Percentiles rank a stretch among this genome's conserved stretches.
Evolutionary conservation across 2,888 invertebrate species (phyloP).

Genomic region (Hirtodrosophila duncani): DNA sequence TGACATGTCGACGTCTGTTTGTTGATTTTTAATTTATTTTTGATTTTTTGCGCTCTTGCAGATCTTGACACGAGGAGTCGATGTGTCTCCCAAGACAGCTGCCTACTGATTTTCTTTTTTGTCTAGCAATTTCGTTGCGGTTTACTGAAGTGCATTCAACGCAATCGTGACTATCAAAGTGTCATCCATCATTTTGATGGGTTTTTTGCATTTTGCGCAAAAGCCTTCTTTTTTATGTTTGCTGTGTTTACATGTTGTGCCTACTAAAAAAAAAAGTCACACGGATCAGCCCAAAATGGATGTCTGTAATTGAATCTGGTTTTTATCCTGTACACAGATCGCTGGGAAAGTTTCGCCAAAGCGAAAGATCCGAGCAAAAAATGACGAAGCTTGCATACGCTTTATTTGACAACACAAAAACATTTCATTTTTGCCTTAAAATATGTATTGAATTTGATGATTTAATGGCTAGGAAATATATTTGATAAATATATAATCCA

Average conservation of each 20-base stretch:
- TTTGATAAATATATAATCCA: no score
- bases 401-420: no score
- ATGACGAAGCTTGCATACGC: constrained; percentile 27
- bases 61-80: background rate
- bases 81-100: constrained; percentile 43
- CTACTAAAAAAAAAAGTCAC: constrained; percentile 36
- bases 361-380: no score
- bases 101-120: constrained; percentile 40
- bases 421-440: no score
- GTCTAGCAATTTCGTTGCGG: constrained; percentile 51
- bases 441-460: no score
- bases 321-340: constrained; percentile 59
- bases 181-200: constrained; percentile 76
- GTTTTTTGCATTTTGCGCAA: constrained; percentile 50
- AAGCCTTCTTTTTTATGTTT: constrained; percentile 10
- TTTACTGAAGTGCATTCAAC: constrained; percentile 58
- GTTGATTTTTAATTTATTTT: constrained; percentile 75
- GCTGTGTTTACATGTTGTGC: constrained; percentile 56
- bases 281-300: constrained; percentile 18
- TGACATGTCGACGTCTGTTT: constrained; percentile 66
- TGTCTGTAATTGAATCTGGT: constrained; percentile 63
- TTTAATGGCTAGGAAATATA: no score
- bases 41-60: constrained; percentile 55
- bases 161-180: constrained; percentile 65
- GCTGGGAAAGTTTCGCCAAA: constrained; percentile 59